These are phyloP conservation scores for Uria lomvia DNA, from an alignment of 2,113 vertebrate species.

Conservation along the genomic window DNA sequence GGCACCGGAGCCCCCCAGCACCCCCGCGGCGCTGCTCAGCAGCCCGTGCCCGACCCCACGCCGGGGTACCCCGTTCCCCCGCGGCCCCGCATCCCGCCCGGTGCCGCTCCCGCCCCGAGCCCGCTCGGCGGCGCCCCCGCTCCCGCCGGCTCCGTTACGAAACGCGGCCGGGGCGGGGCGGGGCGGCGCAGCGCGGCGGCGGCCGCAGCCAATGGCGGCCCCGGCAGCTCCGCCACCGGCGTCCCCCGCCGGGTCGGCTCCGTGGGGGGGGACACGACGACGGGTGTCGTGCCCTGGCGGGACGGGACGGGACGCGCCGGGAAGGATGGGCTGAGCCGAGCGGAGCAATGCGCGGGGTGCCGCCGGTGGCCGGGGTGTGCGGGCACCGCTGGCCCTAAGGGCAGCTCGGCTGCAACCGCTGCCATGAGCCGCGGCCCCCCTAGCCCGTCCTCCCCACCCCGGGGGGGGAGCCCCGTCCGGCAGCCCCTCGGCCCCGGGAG, in stretches of 20 bases:
- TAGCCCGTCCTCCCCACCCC: background rate
- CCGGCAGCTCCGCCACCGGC: background rate
- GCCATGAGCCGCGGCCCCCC: background rate
- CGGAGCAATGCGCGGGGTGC: background rate
- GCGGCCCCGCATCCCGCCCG: too few relatives aligned
- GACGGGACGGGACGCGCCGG: background rate
- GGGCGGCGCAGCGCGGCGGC: background rate
- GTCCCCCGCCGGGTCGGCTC: background rate
- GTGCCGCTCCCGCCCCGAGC: background rate
- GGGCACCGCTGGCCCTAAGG: background rate
- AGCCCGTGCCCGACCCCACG: background rate
- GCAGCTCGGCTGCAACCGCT: background rate
- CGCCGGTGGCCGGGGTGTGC: background rate
- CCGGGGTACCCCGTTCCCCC: too few relatives aligned
- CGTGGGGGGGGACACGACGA: too few relatives aligned
- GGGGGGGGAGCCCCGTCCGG: background rate
- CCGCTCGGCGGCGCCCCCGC: background rate
- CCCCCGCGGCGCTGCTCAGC: background rate
- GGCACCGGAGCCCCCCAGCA: background rate
- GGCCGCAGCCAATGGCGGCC: slow-evolving; percentile 9
- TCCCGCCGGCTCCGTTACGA: slow-evolving; percentile 30
- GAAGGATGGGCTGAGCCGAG: background rate
- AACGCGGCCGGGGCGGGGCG: slow-evolving; percentile 36
- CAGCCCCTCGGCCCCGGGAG: background rate
- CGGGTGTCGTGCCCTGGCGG: background rate